Evolutionary conservation across 2,888 invertebrate genomes (phyloP), one percentile per base, ranked within the genome.

Genomic region (Neocrepidodera transversa): DNA sequence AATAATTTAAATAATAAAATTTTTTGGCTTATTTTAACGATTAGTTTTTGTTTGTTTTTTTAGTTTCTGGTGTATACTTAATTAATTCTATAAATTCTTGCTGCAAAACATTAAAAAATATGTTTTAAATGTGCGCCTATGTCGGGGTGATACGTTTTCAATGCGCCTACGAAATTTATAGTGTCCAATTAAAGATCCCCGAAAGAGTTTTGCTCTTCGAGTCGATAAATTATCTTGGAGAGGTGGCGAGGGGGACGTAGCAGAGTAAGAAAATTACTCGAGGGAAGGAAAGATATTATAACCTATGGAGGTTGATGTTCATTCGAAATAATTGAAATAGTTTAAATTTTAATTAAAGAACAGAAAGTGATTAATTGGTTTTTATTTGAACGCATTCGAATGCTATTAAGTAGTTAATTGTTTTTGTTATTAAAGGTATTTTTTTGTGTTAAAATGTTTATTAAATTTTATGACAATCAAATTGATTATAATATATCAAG

Each of bases 141-240:
- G 54, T 2, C 4, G 18, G 20, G 30, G 18, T 43, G 62, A 64
- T 64, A 55, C 52, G 43, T 51, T 58, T 62, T 47, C 51, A 18
- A 54, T 54, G 43, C 58, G 54, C 58, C 56, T 49, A 63, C 58
- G 48, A 54, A 58, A 64, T 62, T 62, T 62, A 62, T 59, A 53
- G 53, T 23, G 48, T 56, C 53, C 52, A 62, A 58, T 58, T 62
- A 62, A 61, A 58, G 54, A 40, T 54, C 35, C 23, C 32, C 36
- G 50, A 54, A 58, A 62, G 54, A 58, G 58, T 58, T 62, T 54
- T 42, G 40, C 38, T 32, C 28, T 58, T 62, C 47, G 58, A 49
- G 57, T 32, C 40, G 26, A 58, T 62, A 62, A 61, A 58, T 58
- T 45, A 58, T 47, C 35, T 49, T 36, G 36, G 14, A 36, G 54